Conservation (phyloP, 2,113 vertebrate species). For the Ariopsis seemanni region DNA sequence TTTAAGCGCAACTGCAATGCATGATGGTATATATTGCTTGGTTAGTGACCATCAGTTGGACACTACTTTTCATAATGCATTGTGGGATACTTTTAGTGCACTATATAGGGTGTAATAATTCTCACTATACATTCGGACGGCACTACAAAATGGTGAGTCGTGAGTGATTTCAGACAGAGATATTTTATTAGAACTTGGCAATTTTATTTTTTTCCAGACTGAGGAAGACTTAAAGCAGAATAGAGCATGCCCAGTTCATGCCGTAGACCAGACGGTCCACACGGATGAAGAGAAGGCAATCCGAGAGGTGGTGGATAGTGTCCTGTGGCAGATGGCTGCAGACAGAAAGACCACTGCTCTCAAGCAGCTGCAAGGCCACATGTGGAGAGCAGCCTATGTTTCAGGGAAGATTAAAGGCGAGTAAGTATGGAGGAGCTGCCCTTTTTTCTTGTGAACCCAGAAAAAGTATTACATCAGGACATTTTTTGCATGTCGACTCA, state of each 20-base stretch:
- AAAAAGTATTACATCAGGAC: not conserved
- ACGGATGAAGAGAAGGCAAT: slow-evolving; percentile 84
- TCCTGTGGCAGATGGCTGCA: slow-evolving; percentile 93
- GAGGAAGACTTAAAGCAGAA: slow-evolving; percentile 87
- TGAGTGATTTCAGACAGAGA: too few species aligned
- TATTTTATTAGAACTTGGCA: not conserved
- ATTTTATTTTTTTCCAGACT: slow-evolving; percentile 69
- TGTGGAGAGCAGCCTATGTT: slow-evolving; percentile 88
- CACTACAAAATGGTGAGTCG: too few species aligned
- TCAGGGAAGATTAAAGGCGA: slow-evolving; percentile 89
- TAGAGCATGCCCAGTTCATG: slow-evolving; percentile 82
- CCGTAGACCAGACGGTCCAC: slow-evolving; percentile 74
- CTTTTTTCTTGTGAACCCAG: not conserved
- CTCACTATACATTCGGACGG: too few species aligned
- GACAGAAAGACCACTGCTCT: slow-evolving; percentile 94
- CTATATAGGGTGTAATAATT: too few species aligned
- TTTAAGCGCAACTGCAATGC: too few species aligned
- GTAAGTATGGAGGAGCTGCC: slow-evolving; percentile 77
- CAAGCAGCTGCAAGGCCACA: slow-evolving; percentile 96
- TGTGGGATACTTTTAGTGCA: too few species aligned
- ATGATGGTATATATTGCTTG: too few species aligned
- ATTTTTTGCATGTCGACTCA: not conserved
- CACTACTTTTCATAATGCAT: too few species aligned
- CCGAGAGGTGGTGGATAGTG: slow-evolving; percentile 85
- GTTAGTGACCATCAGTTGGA: too few species aligned